These are phyloP conservation scores for Egretta garzetta DNA, from an alignment of 2,113 vertebrate genomes.

Conservation along the genomic window DNA sequence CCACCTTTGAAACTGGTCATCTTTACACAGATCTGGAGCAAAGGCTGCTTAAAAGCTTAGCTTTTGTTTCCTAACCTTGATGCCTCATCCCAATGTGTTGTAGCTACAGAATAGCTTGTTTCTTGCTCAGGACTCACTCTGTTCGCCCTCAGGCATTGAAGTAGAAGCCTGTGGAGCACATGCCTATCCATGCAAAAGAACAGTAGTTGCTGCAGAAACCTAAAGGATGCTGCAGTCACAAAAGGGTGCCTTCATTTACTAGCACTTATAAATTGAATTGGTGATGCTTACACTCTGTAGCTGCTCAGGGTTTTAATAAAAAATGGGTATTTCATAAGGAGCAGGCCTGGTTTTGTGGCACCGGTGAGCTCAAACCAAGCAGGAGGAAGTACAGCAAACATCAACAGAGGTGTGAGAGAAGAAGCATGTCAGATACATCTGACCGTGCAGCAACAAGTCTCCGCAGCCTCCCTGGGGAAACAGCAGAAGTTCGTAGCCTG, in stretches of 20 bases:
- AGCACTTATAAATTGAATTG: not conserved
- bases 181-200: not conserved
- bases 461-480: not conserved
- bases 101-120: not conserved
- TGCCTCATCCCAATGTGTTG: not conserved
- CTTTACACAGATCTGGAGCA: not conserved
- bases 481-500: not conserved
- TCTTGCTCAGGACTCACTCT: not conserved
- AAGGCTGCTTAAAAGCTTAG: not conserved
- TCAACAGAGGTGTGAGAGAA: not conserved
- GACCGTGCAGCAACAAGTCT: not conserved
- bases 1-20: not conserved
- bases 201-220: not conserved
- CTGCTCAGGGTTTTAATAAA: not conserved
- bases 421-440: not conserved
- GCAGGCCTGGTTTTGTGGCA: not conserved
- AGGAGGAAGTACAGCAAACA: not conserved
- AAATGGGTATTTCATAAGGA: not conserved
- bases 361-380: not conserved
- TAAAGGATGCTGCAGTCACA: not conserved
- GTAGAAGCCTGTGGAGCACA: not conserved
- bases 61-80: not conserved
- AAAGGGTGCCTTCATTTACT: not conserved
- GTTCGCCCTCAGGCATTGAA: not conserved
- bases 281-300: not conserved